Base-by-base conservation (phyloP, 2,113 vertebrate species). In the Narcine bancroftii region DNA sequence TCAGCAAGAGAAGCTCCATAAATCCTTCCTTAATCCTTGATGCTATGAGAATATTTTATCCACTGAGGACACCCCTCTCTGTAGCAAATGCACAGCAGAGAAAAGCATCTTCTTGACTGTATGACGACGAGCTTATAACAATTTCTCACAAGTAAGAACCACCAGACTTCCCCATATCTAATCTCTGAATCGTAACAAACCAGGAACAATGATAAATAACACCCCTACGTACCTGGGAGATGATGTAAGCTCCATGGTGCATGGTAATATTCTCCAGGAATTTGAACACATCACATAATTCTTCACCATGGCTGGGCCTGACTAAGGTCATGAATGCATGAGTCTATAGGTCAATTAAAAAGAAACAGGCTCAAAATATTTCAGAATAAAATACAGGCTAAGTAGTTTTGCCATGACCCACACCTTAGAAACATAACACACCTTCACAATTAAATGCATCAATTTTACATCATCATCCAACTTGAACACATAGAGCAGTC, bases 391-490 rank as follows among this genome's bases (percentile, higher is more conserved):
- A 87, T 87, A 87, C 60, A 85, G 13, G 33, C 53, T 87, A 87
- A 87, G 33, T 60, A 21, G 50, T 21, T 53, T 60, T 87, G 53
- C 53, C 19, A 60, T 60, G 81, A 9, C 60, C 81, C 53, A 53
- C 81, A 87, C 81, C 81, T 53, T 60, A 13, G n/a, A 87, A 36
- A 33, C 81, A 87, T 60, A 87, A 50, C 81, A 60, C 79, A 83
- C 47, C 50, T 83, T 83, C 47, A 53, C 81, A 87, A 87, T 87
- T 87, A 60, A n/a, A 87, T 60, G 81, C 50, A 60, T 87, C 81
- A 87, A 87, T 87, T 87, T 87, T 60, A 87, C 53, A 87, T 60
- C 53, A 87, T 87, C 81, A 87, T 87, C 33, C 79, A 83, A 56
- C 29, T 29, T 53, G 2, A 83, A 83, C 50, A 53, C 53, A 83